Evolutionary conservation across 2,113 vertebrate genomes (phyloP).

Genomic region (Felis chaus): DNA sequence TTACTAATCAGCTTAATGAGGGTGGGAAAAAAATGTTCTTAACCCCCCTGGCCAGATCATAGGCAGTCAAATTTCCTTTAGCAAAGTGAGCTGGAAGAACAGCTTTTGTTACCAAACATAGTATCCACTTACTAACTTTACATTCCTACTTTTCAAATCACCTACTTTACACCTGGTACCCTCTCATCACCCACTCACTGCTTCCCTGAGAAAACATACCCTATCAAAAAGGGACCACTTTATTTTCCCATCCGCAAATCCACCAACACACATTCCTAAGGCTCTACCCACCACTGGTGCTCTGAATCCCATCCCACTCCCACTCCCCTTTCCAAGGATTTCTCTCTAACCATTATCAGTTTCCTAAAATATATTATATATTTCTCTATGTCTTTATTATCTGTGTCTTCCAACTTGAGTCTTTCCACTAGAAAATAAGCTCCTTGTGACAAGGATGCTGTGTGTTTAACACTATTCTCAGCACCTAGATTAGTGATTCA

Average conservation of each 20-base stretch:
- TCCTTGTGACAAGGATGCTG: neutral
- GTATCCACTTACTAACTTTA: neutral
- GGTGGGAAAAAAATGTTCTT: neutral
- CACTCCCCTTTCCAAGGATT: neutral
- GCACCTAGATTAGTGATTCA: neutral
- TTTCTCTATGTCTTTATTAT: neutral
- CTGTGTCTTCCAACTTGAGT: neutral
- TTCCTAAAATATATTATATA: neutral
- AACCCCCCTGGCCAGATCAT: neutral
- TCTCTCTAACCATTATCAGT: neutral
- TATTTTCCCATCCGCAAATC: neutral
- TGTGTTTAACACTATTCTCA: neutral
- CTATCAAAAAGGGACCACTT: neutral
- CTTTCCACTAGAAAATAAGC: neutral
- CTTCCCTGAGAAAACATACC: neutral
- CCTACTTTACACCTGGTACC: neutral
- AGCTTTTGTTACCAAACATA: neutral
- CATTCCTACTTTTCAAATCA: neutral
- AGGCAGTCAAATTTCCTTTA: neutral
- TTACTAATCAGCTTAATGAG: neutral
- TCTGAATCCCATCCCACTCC: neutral
- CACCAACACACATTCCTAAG: neutral
- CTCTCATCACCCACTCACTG: neutral
- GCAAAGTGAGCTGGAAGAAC: neutral
- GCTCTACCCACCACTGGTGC: neutral